Base-by-base conservation (phyloP, 2,113 vertebrate species). In the Nesogale talazaci region DNA sequence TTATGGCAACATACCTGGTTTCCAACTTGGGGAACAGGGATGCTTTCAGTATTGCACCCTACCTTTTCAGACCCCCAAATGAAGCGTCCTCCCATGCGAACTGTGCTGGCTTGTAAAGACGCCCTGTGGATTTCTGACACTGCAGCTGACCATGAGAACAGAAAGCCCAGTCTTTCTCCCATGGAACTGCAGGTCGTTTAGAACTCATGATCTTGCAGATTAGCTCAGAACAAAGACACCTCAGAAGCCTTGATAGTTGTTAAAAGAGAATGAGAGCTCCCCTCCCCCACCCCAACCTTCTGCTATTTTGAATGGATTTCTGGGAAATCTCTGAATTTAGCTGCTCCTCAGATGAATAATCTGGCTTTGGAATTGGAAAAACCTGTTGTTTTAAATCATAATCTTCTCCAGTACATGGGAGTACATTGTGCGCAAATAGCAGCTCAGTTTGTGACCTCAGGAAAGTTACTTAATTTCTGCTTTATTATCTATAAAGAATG, bases 401-500 rank as follows among this genome's bases (percentile, higher is more conserved):
- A 5, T 74, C 29, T 5, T 92, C 12, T 22, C 25, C 65, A 75
- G 2, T 34, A 75, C 29, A 74, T 79, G 94, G 65, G 89, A 86
- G 42, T 69, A 17, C 7, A 69, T 93, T 34, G 9, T 3, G 7
- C 56, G n/a, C 20, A 72, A 85, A 76, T 70, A 91, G 11, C 20
- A 34, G 2, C 78, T 87, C 19, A 87, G 7, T 83, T 38, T 82
- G 5, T 85, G 38, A 82, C 25, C 27, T 22, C 84, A n/a, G 52
- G 9, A 10, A 93, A 90, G 7, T 90, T 34, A 42, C 10, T 86
- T 61, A 46, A 52, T 92, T 67, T 90, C 56, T 91, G 1, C 85
- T 72, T 88, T 74, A 70, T 81, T 29, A 91, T 17, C 6, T 79
- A 1, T 63, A 9, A 94, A 80, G 14, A 23, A 3, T 84, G 8